Evolutionary conservation across 30 jellyfish, hydroid and myxozoan genomes (phyloP).

Genomic region (Cassiopea xamachana): DNA sequence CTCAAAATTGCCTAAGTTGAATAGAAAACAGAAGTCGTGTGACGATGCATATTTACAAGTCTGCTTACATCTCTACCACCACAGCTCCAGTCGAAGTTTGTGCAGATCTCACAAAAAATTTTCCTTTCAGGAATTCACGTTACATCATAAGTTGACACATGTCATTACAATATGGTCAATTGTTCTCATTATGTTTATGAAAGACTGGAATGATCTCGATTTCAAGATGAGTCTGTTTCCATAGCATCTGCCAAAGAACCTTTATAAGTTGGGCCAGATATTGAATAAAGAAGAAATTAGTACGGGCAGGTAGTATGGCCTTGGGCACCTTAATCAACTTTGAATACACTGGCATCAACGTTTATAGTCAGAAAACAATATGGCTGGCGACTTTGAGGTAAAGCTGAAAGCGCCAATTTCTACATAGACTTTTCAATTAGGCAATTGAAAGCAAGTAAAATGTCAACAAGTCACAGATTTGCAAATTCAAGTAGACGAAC

Average conservation of each 20-base stretch:
- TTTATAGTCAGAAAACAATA: not conserved
- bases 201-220: not conserved
- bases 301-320: not conserved
- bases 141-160: conserved; percentile 71
- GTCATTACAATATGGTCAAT: not conserved
- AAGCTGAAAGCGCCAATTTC: not conserved
- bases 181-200: not conserved
- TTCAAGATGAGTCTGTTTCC: conserved; percentile 18
- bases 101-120: not conserved
- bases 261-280: not conserved
- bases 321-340: not conserved
- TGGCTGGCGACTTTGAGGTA: not conserved
- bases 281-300: not conserved
- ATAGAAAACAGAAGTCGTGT: not conserved
- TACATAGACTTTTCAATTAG: too few species aligned
- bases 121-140: conserved; percentile 48
- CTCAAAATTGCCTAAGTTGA: not conserved
- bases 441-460: not conserved
- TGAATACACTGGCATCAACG: not conserved
- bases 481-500: conserved; percentile 12
- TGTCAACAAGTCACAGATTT: conserved; percentile 28
- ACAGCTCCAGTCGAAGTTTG: not conserved
- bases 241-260: not conserved
- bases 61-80: not conserved
- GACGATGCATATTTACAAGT: not conserved